Percentiles rank a stretch among this genome's conserved stretches.
These are phyloP conservation scores for Botrylloides violaceus DNA, from an alignment of 23 tunicate species.

Conservation along the genomic window DNA sequence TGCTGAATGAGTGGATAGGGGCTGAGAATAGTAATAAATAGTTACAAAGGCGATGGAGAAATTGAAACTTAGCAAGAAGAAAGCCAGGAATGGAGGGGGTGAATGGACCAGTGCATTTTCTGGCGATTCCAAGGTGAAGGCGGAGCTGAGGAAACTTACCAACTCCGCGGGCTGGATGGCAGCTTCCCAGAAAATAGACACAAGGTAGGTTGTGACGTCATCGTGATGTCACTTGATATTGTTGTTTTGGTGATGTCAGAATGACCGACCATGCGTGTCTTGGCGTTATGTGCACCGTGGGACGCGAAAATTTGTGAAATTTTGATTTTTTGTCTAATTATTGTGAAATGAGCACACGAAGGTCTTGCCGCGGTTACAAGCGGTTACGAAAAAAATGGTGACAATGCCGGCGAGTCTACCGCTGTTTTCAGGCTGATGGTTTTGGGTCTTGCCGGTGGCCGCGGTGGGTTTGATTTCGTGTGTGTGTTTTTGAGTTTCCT, in stretches of 20 bases:
- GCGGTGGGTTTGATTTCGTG: too few relatives aligned
- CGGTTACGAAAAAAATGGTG: neutral
- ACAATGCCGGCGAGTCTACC: neutral
- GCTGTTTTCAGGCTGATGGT: too few relatives aligned
- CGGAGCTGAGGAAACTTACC: constrained; percentile 67
- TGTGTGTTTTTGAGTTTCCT: too few relatives aligned
- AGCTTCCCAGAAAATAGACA: constrained; percentile 24
- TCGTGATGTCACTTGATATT: neutral
- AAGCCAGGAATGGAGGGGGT: constrained; percentile 11
- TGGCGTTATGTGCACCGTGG: neutral
- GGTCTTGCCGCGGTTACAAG: neutral
- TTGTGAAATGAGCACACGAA: neutral
- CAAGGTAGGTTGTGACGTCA: constrained; percentile 46
- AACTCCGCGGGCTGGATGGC: constrained; percentile 76
- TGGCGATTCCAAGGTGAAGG: constrained; percentile 19
- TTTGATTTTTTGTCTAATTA: neutral
- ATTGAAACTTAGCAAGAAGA: constrained; percentile 11
- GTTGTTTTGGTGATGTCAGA: constrained; percentile 13
- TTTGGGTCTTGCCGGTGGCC: too few relatives aligned
- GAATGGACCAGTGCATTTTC: constrained; percentile 23
- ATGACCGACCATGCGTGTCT: constrained; percentile 41
- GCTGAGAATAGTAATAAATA: neutral
- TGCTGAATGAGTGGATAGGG: neutral
- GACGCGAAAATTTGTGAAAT: neutral
- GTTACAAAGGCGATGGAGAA: constrained; percentile 4